These are phyloP conservation scores for Epinephelus awoara DNA, from an alignment of 2,797 vertebrate genomes.

Conservation along the genomic window DNA sequence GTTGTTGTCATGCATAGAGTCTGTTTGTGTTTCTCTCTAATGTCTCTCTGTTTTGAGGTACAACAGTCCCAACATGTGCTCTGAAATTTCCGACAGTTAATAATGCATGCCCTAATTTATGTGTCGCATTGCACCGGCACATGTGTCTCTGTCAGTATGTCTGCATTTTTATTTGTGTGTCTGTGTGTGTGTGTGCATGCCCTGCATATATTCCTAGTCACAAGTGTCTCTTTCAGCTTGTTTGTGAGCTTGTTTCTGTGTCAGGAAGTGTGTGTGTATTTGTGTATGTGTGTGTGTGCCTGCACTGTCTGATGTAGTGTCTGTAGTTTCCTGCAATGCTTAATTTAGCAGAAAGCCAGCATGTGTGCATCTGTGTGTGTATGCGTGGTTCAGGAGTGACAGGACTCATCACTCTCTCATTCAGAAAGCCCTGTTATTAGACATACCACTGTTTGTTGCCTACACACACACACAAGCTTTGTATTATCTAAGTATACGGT, in stretches of 20 bases:
- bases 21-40: constrained; percentile 50
- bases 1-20: constrained; percentile 40
- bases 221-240: constrained; percentile 47
- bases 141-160: constrained; percentile 58
- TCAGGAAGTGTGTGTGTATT: constrained; percentile 38
- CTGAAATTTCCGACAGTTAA: constrained; percentile 67
- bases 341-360: constrained; percentile 70
- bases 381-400: constrained; percentile 45
- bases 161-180: constrained; percentile 35
- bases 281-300: constrained; percentile 15
- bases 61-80: constrained; percentile 60
- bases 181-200: neutral
- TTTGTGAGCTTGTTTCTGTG: constrained; percentile 56
- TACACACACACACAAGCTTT: constrained; percentile 50
- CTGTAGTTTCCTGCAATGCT: constrained; percentile 52
- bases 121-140: constrained; percentile 50
- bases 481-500: constrained; percentile 70
- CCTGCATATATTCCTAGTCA: constrained; percentile 38
- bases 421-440: constrained; percentile 66
- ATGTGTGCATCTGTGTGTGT: constrained; percentile 5
- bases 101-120: constrained; percentile 80
- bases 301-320: constrained; percentile 43
- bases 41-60: constrained; percentile 58
- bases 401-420: constrained; percentile 50
- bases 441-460: constrained; percentile 54